phyloP scores from a whole-genome alignment of 2,888 invertebrate genomes.

The Teleogryllus oceanicus region DNA sequence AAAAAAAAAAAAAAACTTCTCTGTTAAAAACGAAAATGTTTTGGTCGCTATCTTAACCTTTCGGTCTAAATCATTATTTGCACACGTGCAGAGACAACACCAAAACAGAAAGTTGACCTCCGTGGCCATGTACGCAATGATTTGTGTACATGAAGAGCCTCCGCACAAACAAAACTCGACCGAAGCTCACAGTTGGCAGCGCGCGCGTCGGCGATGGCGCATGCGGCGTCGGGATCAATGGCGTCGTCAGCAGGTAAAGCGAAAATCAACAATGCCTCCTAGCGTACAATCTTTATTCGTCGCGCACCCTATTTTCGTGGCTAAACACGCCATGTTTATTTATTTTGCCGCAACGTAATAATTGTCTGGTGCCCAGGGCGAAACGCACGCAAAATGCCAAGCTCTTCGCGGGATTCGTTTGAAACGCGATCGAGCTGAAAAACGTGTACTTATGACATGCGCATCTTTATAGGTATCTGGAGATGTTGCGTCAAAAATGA shows the following conservation, averaged over 20 bases:
- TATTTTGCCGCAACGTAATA: not conserved
- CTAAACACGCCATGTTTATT: constrained; percentile 20
- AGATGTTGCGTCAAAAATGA: too few relatives aligned
- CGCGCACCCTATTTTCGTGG: constrained; percentile 21
- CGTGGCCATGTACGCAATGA: not conserved
- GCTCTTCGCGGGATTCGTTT: too few relatives aligned
- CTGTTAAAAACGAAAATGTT: too few relatives aligned
- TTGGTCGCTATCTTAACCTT: too few relatives aligned
- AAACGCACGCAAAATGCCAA: not conserved
- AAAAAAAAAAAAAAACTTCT: too few relatives aligned
- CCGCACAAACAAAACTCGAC: not conserved
- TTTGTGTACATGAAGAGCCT: not conserved
- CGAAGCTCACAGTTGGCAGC: not conserved
- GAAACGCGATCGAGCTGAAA: too few relatives aligned
- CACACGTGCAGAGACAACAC: too few relatives aligned
- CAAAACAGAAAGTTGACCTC: not conserved
- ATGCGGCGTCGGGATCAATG: not conserved
- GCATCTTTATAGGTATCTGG: too few relatives aligned
- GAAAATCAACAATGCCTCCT: constrained; percentile 24
- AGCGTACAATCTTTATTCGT: not conserved
- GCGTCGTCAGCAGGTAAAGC: constrained; percentile 5
- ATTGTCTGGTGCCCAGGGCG: not conserved
- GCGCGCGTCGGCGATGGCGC: not conserved
- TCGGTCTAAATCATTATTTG: too few relatives aligned
- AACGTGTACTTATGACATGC: too few relatives aligned